Evolutionary conservation across 2,797 vertebrate species (phyloP).

Genomic region (Heteromormyrus szaboi): DNA sequence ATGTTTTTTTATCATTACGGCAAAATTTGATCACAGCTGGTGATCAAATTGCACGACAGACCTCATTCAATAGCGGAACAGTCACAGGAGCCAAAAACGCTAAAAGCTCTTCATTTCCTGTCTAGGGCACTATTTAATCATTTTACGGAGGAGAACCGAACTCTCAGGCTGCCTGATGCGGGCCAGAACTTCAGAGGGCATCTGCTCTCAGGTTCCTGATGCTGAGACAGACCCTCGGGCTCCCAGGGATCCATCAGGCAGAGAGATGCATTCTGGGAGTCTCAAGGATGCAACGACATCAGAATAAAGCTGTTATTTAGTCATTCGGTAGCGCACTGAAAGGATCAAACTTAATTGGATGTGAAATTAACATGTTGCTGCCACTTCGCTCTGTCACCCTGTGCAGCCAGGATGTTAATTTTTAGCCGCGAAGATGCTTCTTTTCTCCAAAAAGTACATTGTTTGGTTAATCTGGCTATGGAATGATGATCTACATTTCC

Average conservation of each 20-base stretch:
- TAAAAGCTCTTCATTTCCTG: background rate
- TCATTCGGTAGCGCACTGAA: background rate
- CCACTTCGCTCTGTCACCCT: background rate
- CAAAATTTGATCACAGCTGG: background rate
- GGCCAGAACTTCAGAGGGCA: background rate
- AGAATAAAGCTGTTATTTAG: background rate
- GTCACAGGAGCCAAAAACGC: background rate
- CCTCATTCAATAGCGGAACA: background rate
- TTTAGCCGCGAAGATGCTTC: background rate
- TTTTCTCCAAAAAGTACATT: background rate
- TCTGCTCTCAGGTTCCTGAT: background rate
- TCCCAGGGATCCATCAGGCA: background rate
- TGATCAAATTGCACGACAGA: background rate
- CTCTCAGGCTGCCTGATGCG: background rate
- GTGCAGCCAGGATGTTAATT: background rate
- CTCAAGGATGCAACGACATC: background rate
- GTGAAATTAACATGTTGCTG: background rate
- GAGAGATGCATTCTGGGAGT: background rate
- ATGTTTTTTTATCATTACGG: background rate
- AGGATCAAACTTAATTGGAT: background rate
- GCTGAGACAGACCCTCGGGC: background rate
- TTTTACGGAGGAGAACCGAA: background rate
- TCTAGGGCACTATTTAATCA: background rate
- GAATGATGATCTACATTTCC: background rate
- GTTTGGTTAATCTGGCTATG: background rate